Base-by-base conservation (phyloP, 2,888 invertebrate genomes). In the Ormyrus pomaceus region DNA sequence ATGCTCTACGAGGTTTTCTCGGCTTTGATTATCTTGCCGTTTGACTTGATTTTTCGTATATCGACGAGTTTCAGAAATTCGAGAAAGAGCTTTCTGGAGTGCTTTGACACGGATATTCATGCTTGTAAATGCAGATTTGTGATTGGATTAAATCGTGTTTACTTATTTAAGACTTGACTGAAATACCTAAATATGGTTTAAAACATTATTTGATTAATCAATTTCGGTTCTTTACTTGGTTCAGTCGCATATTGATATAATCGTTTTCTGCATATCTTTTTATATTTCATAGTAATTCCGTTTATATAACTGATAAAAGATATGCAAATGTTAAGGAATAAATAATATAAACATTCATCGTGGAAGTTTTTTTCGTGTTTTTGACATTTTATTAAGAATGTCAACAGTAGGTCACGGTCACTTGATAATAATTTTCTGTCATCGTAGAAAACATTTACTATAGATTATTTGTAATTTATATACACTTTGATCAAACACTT, bases 321-420 rank as follows among this genome's bases (percentile, higher is more conserved):
- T 75, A 61, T 68, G 51, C 9, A 19, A 75, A 13, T 2, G 8
- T 9, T 9, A 7, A 71, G 59, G 50, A 51, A 51, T 65, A 65
- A 65, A 71, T 59, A 71, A 65, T 46, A 65, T 46, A 50, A 66
- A 13, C 46, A 46, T 19, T 53, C 51, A 62, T 10, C 46, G 13
- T 53, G 55, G 72, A 73, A 46, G 11, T 61, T 55, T 76, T 68
- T 62, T 56, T 62, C 11, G 34, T 50, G 19, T 70, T 70, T 66
- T 70, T 19, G 19, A 56, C 34, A 70, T 58, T 11, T 48, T 46
- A 50, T 70, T 3, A 45, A 65, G 19, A 77, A 19, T 65, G 58
- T 53, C 45, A 77, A 59, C 58, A 50, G 19, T 59, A 59, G 58
- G 77, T 77, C 59, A 66, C 6, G 59, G 66, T 59, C 59, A 46